Percentiles rank a stretch among this genome's conserved stretches.
Conservation (phyloP, 2,888 invertebrate species). For the Schizaphis graminum region DNA sequence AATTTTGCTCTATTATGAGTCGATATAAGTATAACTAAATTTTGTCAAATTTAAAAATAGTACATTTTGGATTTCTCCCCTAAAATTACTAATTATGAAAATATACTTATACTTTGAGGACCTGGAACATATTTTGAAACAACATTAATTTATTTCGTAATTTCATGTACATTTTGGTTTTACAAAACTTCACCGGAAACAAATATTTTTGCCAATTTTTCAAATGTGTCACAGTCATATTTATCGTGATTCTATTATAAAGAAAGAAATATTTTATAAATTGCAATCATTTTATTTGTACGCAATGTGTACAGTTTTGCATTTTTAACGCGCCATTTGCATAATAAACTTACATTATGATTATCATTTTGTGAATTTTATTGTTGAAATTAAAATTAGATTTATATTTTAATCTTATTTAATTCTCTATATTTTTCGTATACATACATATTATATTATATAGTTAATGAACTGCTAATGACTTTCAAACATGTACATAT, state of each 20-base stretch:
- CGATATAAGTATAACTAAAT: no score
- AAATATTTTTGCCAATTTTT: neutral
- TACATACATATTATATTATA: neutral
- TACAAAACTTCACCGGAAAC: neutral
- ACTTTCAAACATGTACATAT: neutral
- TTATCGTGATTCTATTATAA: neutral
- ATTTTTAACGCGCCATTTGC: neutral
- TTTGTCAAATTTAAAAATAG: no score
- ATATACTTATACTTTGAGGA: neutral
- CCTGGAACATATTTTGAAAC: neutral
- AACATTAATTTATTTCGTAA: neutral
- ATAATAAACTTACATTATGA: neutral
- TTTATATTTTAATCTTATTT: constrained; percentile 23
- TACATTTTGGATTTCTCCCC: no score
- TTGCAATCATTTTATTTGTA: neutral
- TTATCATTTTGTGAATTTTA: neutral
- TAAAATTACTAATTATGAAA: neutral
- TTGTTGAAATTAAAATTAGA: constrained; percentile 16
- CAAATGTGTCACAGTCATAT: neutral
- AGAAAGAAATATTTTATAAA: neutral
- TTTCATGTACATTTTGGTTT: neutral
- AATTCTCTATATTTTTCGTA: neutral
- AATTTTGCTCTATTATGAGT: no score
- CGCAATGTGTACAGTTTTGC: neutral
- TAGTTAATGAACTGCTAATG: constrained; percentile 39